Evolutionary conservation across 2,888 invertebrate species (phyloP).

Genomic region (Drosophila mimetica): DNA sequence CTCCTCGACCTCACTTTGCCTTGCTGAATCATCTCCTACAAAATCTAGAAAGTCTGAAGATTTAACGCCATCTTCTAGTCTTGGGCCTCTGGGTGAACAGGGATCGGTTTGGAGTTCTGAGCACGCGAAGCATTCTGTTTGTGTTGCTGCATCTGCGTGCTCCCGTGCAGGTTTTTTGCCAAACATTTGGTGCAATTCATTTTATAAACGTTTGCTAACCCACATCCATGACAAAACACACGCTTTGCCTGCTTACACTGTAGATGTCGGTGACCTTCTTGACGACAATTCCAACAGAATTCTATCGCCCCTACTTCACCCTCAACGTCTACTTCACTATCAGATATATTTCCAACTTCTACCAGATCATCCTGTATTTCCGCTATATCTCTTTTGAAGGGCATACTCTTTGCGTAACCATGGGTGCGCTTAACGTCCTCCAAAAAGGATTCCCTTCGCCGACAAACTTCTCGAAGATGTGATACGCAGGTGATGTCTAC

Average conservation of each 20-base stretch:
- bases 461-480: too few relatives aligned
- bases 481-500: not conserved
- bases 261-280: too few relatives aligned
- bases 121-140: not conserved
- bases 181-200: not conserved
- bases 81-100: not conserved
- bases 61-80: not conserved
- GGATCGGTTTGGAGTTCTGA: not conserved
- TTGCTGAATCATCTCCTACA: not conserved
- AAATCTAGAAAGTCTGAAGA: too few relatives aligned
- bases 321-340: not conserved
- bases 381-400: not conserved
- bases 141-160: not conserved
- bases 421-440: too few relatives aligned
- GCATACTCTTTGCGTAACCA: not conserved
- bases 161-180: not conserved
- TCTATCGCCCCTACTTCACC: not conserved
- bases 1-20: too few relatives aligned
- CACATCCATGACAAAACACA: not conserved
- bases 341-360: too few relatives aligned
- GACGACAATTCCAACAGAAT: not conserved
- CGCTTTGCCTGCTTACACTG: not conserved
- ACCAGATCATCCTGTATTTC: not conserved
- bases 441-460: too few relatives aligned
- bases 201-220: not conserved